Conservation (phyloP, 2,888 invertebrate genomes). For the Sycophila texana region DNA sequence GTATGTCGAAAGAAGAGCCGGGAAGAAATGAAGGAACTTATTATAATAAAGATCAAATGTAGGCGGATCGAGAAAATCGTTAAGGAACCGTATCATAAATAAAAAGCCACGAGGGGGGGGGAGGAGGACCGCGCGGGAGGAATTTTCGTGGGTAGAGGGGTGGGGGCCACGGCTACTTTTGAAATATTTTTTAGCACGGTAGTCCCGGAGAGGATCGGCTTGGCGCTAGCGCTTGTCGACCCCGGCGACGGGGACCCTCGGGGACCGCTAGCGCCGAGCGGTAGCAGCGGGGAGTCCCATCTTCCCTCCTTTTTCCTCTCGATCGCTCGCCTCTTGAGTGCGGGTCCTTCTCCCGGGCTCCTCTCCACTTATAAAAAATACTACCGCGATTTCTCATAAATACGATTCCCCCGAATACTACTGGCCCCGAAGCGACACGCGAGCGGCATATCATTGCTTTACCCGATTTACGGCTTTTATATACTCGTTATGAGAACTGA, state of each 20-base stretch:
- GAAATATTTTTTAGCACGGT: conserved; percentile 64
- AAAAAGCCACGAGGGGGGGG: conserved; percentile 27
- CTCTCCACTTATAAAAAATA: conserved; percentile 56
- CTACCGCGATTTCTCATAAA: conserved; percentile 64
- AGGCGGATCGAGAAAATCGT: conserved; percentile 57
- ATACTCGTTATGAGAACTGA: conserved; percentile 17
- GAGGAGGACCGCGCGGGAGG: conserved; percentile 26
- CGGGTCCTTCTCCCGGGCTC: too few species aligned
- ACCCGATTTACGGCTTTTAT: conserved; percentile 45
- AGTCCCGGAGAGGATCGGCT: conserved; percentile 59
- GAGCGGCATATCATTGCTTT: conserved; percentile 31
- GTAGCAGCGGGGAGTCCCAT: conserved; percentile 56
- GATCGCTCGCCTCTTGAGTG: not conserved
- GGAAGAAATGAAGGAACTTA: conserved; percentile 39
- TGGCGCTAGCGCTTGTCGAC: conserved; percentile 56
- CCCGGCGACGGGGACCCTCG: conserved; percentile 18
- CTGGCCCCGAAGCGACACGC: too few species aligned
- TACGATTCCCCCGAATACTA: conserved; percentile 52
- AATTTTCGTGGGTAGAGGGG: conserved; percentile 41
- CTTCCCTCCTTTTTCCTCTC: conserved; percentile 60
- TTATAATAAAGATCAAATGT: conserved; percentile 57
- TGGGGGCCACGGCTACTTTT: conserved; percentile 59
- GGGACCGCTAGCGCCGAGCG: conserved; percentile 48
- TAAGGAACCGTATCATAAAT: conserved; percentile 58
- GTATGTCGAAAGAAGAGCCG: conserved; percentile 33